Evolutionary conservation across 2,888 invertebrate species (phyloP).

Genomic region (Lamellibrachia satsuma): DNA sequence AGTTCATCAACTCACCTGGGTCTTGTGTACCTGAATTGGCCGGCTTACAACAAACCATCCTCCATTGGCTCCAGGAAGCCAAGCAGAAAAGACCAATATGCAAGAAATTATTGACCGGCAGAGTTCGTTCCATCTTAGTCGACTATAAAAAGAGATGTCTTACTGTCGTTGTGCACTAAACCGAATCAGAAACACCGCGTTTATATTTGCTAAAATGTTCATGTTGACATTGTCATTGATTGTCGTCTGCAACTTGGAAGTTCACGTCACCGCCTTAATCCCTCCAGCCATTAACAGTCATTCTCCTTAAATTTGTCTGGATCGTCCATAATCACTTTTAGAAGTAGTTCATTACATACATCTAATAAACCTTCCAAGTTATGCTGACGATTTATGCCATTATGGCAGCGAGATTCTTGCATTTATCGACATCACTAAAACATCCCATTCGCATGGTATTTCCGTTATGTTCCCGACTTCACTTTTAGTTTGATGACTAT

Average conservation of each 20-base stretch:
- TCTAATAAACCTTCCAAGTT: not conserved
- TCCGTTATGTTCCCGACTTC: not conserved
- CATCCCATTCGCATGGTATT: not conserved
- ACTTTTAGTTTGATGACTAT: constrained; percentile 7
- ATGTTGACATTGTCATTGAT: not conserved
- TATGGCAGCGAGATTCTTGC: not conserved
- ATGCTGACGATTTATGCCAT: not conserved
- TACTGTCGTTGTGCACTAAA: not conserved
- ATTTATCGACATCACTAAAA: not conserved
- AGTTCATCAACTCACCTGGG: not conserved
- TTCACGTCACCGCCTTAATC: constrained; percentile 7
- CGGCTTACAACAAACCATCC: not conserved
- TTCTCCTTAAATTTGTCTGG: not conserved
- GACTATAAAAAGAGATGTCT: not conserved
- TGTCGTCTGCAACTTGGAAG: constrained; percentile 1
- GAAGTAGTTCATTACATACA: not conserved
- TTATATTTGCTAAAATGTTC: not conserved
- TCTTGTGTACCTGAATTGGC: not conserved
- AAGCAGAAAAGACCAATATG: not conserved
- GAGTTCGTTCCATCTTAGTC: not conserved
- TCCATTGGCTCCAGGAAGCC: not conserved
- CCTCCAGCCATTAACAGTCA: not conserved
- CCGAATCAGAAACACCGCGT: not conserved
- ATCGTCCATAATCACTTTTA: not conserved
- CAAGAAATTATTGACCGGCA: not conserved